These are phyloP conservation scores for Aptenodytes patagonicus DNA, from an alignment of 2,113 vertebrate genomes.

Conservation along the genomic window DNA sequence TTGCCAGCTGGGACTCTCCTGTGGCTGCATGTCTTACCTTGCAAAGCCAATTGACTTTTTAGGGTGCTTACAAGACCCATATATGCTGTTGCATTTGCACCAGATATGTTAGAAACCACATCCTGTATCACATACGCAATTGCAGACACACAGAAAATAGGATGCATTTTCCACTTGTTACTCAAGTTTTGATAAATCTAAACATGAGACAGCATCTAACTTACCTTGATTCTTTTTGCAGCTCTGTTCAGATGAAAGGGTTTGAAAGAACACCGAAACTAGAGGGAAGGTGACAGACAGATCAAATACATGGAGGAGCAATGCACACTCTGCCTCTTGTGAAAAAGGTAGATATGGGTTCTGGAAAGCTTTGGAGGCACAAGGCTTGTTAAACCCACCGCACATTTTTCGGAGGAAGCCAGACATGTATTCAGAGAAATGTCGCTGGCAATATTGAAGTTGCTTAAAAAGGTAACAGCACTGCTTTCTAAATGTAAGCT, in stretches of 20 bases:
- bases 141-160: not conserved
- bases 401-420: not conserved
- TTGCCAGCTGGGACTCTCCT: not conserved
- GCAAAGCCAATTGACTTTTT: not conserved
- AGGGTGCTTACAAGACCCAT: not conserved
- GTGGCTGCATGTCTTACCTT: not conserved
- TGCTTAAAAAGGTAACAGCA: not conserved
- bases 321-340: not conserved
- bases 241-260: not conserved
- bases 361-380: not conserved
- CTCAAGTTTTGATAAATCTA: not conserved
- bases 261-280: not conserved
- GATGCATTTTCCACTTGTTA: not conserved
- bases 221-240: not conserved
- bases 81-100: not conserved
- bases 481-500: not conserved
- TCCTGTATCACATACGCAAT: not conserved
- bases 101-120: not conserved
- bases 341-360: not conserved
- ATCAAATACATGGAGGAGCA: not conserved
- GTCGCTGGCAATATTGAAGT: not conserved
- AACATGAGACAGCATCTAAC: not conserved
- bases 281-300: not conserved
- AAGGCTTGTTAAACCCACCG: not conserved
- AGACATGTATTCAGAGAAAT: not conserved